Conservation (phyloP, 2,888 invertebrate genomes). For the Eupithecia vulgata region DNA sequence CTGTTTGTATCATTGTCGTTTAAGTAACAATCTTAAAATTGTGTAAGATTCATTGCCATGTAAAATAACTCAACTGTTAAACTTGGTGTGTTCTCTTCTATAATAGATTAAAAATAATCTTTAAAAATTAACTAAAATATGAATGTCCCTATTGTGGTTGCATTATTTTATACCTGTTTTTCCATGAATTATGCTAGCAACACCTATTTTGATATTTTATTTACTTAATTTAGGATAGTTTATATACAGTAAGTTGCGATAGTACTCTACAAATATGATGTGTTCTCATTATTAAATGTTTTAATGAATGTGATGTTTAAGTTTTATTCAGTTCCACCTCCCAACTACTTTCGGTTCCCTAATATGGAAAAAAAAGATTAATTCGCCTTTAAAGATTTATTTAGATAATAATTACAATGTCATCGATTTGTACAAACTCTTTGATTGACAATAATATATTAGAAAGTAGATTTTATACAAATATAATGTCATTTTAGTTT, state of each 20-base stretch:
- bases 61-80: not conserved
- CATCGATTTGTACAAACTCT: conserved; percentile 79
- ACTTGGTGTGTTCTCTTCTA: not conserved
- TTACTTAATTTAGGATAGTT: not conserved
- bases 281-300: not conserved
- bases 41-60: not conserved
- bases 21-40: not conserved
- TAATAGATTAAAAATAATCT: not conserved
- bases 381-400: conserved; percentile 77
- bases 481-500: conserved; percentile 79
- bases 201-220: not conserved
- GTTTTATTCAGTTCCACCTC: not conserved
- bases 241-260: not conserved
- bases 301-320: not conserved
- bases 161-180: not conserved
- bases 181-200: not conserved
- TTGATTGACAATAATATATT: conserved; percentile 75
- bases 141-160: not conserved
- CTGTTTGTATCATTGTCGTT: not conserved
- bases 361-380: conserved; percentile 37
- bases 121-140: not conserved
- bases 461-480: conserved; percentile 81
- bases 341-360: not conserved
- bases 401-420: conserved; percentile 78
- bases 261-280: not conserved